phyloP scores from a whole-genome alignment of 2,113 vertebrate species.

The Pedionomus torquatus region DNA sequence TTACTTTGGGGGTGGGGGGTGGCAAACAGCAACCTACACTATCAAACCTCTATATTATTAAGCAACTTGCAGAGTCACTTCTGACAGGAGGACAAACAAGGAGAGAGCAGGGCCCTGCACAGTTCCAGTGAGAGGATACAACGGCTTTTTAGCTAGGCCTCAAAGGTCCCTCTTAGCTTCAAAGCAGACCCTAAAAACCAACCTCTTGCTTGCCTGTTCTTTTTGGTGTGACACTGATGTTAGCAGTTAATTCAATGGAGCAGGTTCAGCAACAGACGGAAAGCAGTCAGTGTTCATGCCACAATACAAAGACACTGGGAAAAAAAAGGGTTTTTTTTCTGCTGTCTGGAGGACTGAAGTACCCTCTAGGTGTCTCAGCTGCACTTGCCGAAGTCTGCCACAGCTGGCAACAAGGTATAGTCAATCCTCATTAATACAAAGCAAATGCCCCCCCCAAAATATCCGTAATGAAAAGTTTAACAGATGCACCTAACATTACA shows the following conservation, averaged over 20 bases:
- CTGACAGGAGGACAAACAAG: not conserved
- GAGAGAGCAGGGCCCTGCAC: not conserved
- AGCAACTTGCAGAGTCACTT: not conserved
- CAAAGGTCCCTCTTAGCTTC: not conserved
- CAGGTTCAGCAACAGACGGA: not conserved
- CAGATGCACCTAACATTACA: not conserved
- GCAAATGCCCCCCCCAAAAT: fast-evolving
- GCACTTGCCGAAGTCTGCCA: not conserved
- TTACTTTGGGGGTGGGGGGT: not conserved
- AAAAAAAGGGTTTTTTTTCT: not conserved
- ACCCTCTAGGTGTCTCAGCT: not conserved
- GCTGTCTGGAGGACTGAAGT: not conserved
- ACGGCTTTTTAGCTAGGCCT: not conserved
- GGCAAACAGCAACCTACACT: fast-evolving
- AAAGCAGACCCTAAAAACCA: not conserved
- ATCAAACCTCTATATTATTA: not conserved
- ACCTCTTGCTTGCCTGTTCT: not conserved
- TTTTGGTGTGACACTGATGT: not conserved
- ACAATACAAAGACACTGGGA: not conserved
- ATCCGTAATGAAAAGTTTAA: not conserved
- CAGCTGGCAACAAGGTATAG: not conserved
- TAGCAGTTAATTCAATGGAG: not conserved
- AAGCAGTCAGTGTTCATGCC: not conserved
- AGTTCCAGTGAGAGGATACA: not conserved
- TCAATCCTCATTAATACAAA: not conserved